Evolutionary conservation across 1,140 invertebrate species (phyloP), one percentile per base, ranked within the genome.

Genomic region (Eciton burchellii): DNA sequence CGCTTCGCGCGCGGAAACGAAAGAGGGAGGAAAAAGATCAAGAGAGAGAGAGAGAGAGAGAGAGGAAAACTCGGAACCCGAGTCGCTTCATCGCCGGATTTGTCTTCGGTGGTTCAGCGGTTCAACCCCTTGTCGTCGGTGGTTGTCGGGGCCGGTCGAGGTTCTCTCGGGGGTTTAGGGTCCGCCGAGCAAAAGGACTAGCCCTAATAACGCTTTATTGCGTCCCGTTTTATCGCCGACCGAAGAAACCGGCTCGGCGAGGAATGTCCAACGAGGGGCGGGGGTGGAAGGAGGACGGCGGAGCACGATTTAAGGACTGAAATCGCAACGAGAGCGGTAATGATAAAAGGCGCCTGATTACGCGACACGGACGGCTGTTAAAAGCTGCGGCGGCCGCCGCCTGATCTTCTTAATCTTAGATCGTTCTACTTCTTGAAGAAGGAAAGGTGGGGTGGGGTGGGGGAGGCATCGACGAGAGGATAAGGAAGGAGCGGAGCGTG

Each of bases 181-280:
- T 88, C 87, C 66, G 81, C 82, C 88, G 84, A 88, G 85, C 68
- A 89, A 90, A 79, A 90, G 79, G 83, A 90, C 87, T 82, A 85
- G 89, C 84, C 89, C 89, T 91, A 89, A 91, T 91, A 88, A 90
- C 88, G 82, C 85, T 91, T 91, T 89, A 90, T 91, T 90, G 88
- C 88, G 86, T 90, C 81, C 77, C 76, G 87, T 87, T 91, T 90
- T 91, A 85, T 85, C 77, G 56, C 26, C 73, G 81, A 62, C 63
- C 81, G 83, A 85, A 71, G 83, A 82, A 89, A 86, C 83, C 71
- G n/a, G 62, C 59, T 63, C 43, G 43, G 76, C 56, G 62, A 19
- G 62, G 72, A 72, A 71, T 73, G 54, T n/a, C 43, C 43, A 41
- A 41, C 12, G 29, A 26, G 4, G n/a, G 19, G 19, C 6, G 24